Conservation (phyloP, 2,888 invertebrate species). For the Rhabditoides inermis region DNA sequence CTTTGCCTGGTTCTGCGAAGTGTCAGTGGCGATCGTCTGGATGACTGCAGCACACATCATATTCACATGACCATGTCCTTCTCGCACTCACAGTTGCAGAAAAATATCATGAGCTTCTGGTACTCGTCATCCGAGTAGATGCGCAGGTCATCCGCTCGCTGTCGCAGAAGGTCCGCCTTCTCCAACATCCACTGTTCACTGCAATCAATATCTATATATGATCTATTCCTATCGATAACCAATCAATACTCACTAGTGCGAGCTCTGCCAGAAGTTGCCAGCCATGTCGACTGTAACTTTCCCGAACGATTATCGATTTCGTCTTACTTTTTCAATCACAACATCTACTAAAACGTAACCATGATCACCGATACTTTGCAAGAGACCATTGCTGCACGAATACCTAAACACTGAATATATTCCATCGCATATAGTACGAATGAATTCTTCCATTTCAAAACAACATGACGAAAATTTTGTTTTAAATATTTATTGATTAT, state of each 20-base stretch:
- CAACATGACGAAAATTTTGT: too few relatives aligned
- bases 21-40: slow-evolving; percentile 23
- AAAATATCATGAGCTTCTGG: slow-evolving; percentile 95
- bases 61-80: neutral
- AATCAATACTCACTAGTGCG: slow-evolving; percentile 9
- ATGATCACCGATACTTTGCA: too few relatives aligned
- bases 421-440: too few relatives aligned
- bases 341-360: too few relatives aligned
- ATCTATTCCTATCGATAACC: too few relatives aligned
- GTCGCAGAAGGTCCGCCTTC: slow-evolving; percentile 83
- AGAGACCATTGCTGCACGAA: too few relatives aligned
- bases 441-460: too few relatives aligned
- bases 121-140: slow-evolving; percentile 83
- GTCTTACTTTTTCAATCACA: too few relatives aligned
- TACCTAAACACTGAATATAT: too few relatives aligned
- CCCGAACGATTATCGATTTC: too few relatives aligned
- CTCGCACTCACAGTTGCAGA: slow-evolving; percentile 67
- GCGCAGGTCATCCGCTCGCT: slow-evolving; percentile 85
- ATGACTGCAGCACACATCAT: slow-evolving; percentile 16
- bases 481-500: too few relatives aligned
- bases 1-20: slow-evolving; percentile 7
- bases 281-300: too few relatives aligned
- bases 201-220: slow-evolving; percentile 21
- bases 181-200: slow-evolving; percentile 97
- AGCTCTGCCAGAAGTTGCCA: slow-evolving; percentile 8